Evolutionary conservation across 2,113 vertebrate genomes (phyloP), one percentile per base, ranked within the genome.

Genomic region (Nycticryphes semicollaris): DNA sequence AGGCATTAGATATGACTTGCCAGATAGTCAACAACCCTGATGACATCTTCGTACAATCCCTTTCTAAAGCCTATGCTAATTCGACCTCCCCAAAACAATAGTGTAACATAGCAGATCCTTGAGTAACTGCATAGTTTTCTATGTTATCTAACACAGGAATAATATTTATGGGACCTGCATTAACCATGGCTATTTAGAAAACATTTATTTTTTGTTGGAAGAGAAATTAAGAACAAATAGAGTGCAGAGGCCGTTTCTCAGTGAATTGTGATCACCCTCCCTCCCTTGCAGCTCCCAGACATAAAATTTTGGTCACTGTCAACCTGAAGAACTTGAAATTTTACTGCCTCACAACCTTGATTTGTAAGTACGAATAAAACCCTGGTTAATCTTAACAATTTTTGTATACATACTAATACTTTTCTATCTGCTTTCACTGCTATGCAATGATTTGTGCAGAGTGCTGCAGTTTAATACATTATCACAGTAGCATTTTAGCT

Each of bases 1-100:
- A 94, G 81, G 57, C 77, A 96, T 93, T 79, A 89, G 50, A 57
- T 70, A 90, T 50, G 84, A 85, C 50, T 84, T 93, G 72, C 83
- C 74, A 84, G 57, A 57, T 57, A 94, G 68, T 84, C 85, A 78
- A 5, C 25, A 57, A 50, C 41, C 41, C 54, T 96, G 54, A 53
- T 76, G 73, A 63, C 53, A 56, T 92, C 73, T 85, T 75, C 78
- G 45, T 75, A 22, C 57, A 78, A 51, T 60, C 17, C 17, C 25
- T 54, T 53, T 53, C 62, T 73, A 27, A 86, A 94, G n/a, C 69
- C 83, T 47, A 9, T 51, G 68, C 43, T 90, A 18, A 39, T 48
- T 43, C 59, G 59, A 31, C 28, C 19, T 78, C 74, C 25, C 30
- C 54, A 22, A 67, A 86, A 90, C n/a, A 51, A 37, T 9, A 53